These are phyloP conservation scores for Neolamprologus ventralis DNA, from an alignment of 2,113 vertebrate genomes.

Conservation along the genomic window DNA sequence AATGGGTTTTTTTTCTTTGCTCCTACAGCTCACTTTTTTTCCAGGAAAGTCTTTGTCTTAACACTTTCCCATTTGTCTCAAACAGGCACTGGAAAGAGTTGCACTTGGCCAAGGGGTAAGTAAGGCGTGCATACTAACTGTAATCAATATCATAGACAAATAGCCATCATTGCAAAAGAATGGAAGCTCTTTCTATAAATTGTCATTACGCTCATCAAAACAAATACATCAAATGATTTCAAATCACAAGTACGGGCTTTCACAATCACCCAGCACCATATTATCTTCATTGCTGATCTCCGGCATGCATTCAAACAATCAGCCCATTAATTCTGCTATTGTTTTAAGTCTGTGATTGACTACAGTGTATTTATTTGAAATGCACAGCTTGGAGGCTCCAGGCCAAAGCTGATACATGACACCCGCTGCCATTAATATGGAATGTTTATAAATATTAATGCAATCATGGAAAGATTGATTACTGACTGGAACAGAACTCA, in stretches of 20 bases:
- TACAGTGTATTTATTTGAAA: slow-evolving; percentile 28
- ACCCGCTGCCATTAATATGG: slow-evolving; percentile 32
- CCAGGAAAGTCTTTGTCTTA: not conserved
- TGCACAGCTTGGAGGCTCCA: not conserved
- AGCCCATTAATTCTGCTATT: slow-evolving; percentile 7
- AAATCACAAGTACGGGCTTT: not conserved
- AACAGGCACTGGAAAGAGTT: slow-evolving; percentile 72
- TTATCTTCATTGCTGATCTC: not conserved
- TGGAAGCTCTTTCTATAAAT: not conserved
- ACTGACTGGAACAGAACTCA: not conserved
- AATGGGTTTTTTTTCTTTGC: not conserved
- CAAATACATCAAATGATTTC: not conserved
- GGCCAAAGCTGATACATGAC: slow-evolving; percentile 29
- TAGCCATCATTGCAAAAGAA: not conserved
- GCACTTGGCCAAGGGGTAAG: slow-evolving; percentile 69
- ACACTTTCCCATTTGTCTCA: not conserved
- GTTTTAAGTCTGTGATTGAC: slow-evolving; percentile 11
- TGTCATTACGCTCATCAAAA: not conserved
- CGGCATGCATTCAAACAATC: not conserved
- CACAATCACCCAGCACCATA: not conserved
- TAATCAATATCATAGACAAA: not conserved
- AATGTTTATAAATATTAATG: slow-evolving; percentile 69
- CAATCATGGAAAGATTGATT: slow-evolving; percentile 46
- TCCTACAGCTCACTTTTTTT: not conserved
- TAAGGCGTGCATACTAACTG: not conserved